Percentiles rank a stretch among this genome's conserved stretches.
Evolutionary conservation across 2,888 invertebrate species (phyloP).

Genomic region (Epinotia demarniana): DNA sequence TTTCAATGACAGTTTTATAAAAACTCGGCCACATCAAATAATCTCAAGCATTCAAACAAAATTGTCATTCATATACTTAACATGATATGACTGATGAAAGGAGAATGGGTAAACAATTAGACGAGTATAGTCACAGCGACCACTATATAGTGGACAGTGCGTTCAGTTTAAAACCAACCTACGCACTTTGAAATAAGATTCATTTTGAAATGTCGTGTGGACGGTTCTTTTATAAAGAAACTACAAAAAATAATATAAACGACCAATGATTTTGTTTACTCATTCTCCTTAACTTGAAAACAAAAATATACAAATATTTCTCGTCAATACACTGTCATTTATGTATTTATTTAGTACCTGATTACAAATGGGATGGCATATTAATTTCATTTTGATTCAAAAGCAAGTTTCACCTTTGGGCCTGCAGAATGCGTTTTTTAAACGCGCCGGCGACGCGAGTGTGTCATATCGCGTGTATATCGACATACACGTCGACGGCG

Average conservation of each 20-base stretch:
- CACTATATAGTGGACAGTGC: background rate
- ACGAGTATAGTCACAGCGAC: background rate
- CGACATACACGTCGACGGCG: too few relatives aligned
- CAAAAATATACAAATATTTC: constrained; percentile 14
- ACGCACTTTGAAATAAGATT: background rate
- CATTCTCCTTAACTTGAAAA: constrained; percentile 1
- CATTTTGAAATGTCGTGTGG: background rate
- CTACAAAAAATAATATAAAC: background rate
- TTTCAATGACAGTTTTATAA: too few relatives aligned
- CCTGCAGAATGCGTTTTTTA: too few relatives aligned
- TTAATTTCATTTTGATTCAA: background rate
- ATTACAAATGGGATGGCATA: background rate
- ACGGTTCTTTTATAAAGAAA: background rate
- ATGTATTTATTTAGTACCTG: background rate
- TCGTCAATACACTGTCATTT: background rate
- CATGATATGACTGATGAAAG: background rate
- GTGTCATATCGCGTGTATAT: too few relatives aligned
- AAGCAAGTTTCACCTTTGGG: background rate
- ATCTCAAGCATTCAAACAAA: constrained; percentile 5
- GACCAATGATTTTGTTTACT: background rate
- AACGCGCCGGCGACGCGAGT: too few relatives aligned
- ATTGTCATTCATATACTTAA: background rate
- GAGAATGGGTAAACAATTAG: background rate
- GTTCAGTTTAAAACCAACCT: background rate
- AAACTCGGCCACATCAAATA: too few relatives aligned